phyloP scores from a whole-genome alignment of 2,113 vertebrate species.

The Mustela nigripes region DNA sequence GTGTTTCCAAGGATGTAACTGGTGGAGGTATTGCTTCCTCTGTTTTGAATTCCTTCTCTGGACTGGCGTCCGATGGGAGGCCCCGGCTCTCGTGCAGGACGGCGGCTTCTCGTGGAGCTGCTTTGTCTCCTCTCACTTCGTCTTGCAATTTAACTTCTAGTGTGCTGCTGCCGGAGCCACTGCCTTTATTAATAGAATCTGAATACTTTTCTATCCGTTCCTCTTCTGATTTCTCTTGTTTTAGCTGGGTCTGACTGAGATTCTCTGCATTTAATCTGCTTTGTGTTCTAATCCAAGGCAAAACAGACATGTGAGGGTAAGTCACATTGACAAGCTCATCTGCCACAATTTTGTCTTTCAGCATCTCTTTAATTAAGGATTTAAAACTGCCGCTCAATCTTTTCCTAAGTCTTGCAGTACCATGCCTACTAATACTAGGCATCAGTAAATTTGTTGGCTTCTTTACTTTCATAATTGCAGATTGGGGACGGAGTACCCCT shows the following conservation, averaged over 20 bases:
- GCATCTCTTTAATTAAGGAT: background rate
- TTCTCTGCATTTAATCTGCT: background rate
- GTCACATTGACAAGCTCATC: background rate
- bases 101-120: background rate
- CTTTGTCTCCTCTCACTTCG: background rate
- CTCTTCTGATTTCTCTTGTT: background rate
- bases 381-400: background rate
- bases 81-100: background rate
- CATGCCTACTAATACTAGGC: background rate
- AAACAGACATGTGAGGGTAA: background rate
- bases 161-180: background rate
- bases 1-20: background rate
- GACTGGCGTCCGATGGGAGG: background rate
- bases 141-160: background rate
- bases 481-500: background rate
- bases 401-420: background rate
- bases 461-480: constrained; percentile 31
- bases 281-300: background rate
- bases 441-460: background rate
- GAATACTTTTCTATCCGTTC: background rate
- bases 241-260: background rate
- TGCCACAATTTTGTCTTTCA: background rate
- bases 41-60: background rate
- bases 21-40: background rate
- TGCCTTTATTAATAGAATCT: background rate